Percentiles rank a stretch among this genome's conserved stretches.
Conservation (phyloP, 37 sponge, comb jelly and placozoan species). For the Mnemiopsis leidyi region DNA sequence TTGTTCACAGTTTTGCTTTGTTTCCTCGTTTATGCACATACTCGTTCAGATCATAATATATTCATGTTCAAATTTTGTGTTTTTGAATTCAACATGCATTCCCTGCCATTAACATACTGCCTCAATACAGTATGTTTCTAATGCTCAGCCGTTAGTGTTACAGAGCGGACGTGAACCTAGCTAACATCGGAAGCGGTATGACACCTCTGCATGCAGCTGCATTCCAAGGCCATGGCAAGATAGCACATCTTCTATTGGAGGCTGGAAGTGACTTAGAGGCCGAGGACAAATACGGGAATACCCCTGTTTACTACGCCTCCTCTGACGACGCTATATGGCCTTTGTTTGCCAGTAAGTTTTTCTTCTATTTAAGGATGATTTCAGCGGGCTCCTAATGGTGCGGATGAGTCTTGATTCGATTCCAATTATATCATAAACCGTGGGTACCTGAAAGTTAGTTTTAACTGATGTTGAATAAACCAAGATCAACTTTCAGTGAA, state of each 20-base stretch:
- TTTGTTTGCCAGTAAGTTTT: conserved; percentile 47
- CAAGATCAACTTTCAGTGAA: no score
- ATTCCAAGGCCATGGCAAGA: conserved; percentile 81
- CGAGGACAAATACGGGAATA: conserved; percentile 33
- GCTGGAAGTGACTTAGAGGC: background rate
- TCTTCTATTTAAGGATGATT: no score
- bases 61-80: no score
- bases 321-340: conserved; percentile 59
- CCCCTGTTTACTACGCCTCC: conserved; percentile 28
- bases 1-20: background rate
- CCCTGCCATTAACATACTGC: no score
- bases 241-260: conserved; percentile 69
- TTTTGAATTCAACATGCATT: no score
- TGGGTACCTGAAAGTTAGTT: no score
- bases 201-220: conserved; percentile 81
- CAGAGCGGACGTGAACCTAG: conserved; percentile 74
- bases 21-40: background rate
- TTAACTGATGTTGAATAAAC: no score
- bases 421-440: no score
- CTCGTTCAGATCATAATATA: no score
- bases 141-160: conserved; percentile 8
- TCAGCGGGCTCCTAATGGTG: no score
- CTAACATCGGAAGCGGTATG: conserved; percentile 72
- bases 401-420: no score
- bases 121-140: no score